phyloP scores from a whole-genome alignment of 2,113 vertebrate species.

The Alces alces region DNA sequence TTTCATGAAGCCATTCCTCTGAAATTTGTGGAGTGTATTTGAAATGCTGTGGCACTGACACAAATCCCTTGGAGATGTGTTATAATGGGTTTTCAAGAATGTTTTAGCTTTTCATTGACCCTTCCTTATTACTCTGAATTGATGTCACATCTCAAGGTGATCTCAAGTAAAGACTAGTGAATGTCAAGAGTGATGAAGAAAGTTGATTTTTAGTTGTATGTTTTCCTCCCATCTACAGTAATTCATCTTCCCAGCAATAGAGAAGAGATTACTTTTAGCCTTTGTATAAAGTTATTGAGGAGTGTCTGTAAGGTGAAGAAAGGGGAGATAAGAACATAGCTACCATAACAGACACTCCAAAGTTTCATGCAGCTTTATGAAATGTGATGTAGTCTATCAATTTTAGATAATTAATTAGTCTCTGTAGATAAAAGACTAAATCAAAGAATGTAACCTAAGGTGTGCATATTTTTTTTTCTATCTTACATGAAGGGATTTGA shows the following conservation, averaged over 20 bases:
- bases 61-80: constrained; percentile 49
- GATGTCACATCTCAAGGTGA: constrained; percentile 73
- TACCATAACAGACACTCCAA: background rate
- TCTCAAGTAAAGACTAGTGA: constrained; percentile 49
- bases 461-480: background rate
- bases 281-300: constrained; percentile 43
- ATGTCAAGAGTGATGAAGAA: constrained; percentile 62
- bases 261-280: constrained; percentile 29
- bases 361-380: constrained; percentile 33
- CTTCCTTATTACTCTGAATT: constrained; percentile 68
- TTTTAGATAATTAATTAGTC: constrained; percentile 44
- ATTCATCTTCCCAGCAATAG: constrained; percentile 36
- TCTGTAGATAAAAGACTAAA: background rate
- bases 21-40: constrained; percentile 51
- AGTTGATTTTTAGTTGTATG: constrained; percentile 59
- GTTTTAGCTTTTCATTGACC: constrained; percentile 70
- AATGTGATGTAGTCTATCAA: background rate
- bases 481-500: constrained; percentile 32
- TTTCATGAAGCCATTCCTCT: background rate
- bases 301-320: constrained; percentile 36
- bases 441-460: constrained; percentile 22
- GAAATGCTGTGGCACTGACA: constrained; percentile 46
- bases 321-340: background rate
- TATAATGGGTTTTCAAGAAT: constrained; percentile 69
- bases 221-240: constrained; percentile 38